Percentiles rank a stretch among this genome's conserved stretches.
Conservation (phyloP, 2,797 vertebrate genomes). For the Micropoecilia bifurca region DNA sequence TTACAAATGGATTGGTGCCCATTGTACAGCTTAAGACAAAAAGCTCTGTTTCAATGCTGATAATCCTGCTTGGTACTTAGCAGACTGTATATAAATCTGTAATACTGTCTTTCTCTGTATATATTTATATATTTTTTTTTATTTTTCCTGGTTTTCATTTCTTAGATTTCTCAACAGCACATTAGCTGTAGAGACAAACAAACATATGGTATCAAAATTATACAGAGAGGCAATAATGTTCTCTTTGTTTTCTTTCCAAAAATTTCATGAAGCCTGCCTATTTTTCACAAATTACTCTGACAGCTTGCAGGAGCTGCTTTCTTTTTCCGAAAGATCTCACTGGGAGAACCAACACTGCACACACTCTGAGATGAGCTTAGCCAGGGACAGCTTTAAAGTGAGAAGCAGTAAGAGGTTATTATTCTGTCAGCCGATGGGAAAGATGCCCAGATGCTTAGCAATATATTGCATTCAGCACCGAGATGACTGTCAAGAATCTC, state of each 20-base stretch:
- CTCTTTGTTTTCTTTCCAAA: slow-evolving; percentile 53
- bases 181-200: slow-evolving; percentile 55
- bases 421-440: slow-evolving; percentile 59
- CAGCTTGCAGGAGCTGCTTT: slow-evolving; percentile 52
- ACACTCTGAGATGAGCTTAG: slow-evolving; percentile 57
- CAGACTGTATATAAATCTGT: slow-evolving; percentile 83
- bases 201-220: slow-evolving; percentile 70
- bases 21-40: slow-evolving; percentile 81
- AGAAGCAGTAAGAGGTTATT: slow-evolving; percentile 64
- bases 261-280: slow-evolving; percentile 55
- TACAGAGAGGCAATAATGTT: slow-evolving; percentile 74
- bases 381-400: slow-evolving; percentile 64
- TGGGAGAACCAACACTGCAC: slow-evolving; percentile 29
- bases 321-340: slow-evolving; percentile 38
- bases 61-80: slow-evolving; percentile 80
- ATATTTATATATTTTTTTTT: slow-evolving; percentile 45
- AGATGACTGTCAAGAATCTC: slow-evolving; percentile 48
- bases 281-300: slow-evolving; percentile 59
- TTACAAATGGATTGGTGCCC: slow-evolving; percentile 81
- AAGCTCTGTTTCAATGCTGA: slow-evolving; percentile 83
- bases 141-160: slow-evolving; percentile 65
- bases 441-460: slow-evolving; percentile 58
- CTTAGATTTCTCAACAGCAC: slow-evolving; percentile 63
- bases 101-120: slow-evolving; percentile 80
- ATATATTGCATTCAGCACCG: slow-evolving; percentile 60